A percentile compares a stretch with the other conserved stretches of the same genome.
phyloP scores from a whole-genome alignment of 2,113 vertebrate genomes.

The Phalacrocorax pelagicus region DNA sequence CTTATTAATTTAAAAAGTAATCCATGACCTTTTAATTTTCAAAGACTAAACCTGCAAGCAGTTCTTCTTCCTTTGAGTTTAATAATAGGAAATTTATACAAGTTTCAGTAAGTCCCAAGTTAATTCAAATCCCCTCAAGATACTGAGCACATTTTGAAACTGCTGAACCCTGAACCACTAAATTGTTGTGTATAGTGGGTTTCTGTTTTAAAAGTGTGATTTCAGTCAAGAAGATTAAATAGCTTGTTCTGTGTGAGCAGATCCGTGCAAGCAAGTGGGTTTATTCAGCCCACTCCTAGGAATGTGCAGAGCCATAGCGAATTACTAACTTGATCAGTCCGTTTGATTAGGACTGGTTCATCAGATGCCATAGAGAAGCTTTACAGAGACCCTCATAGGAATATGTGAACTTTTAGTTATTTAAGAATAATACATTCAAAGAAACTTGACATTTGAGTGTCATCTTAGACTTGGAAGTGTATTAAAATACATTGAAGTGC shows the following conservation, averaged over 20 bases:
- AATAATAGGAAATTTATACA: neutral
- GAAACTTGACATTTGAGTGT: neutral
- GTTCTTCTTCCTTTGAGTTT: neutral
- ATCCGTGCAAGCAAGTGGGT: neutral
- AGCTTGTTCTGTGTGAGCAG: neutral
- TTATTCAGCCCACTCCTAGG: neutral
- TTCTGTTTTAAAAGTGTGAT: neutral
- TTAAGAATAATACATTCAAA: neutral
- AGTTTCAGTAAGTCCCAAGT: neutral
- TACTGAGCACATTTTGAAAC: neutral
- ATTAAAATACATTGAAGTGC: neutral
- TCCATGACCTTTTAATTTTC: neutral
- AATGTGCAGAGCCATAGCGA: rapidly evolving
- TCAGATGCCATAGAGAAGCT: neutral
- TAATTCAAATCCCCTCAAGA: neutral
- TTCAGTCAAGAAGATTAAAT: neutral
- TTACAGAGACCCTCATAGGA: neutral
- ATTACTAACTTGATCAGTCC: neutral
- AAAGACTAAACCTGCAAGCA: neutral
- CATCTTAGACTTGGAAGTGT: neutral
- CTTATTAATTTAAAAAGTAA: constrained; percentile 20
- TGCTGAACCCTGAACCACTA: neutral
- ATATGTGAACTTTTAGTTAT: neutral
- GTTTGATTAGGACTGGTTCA: neutral
- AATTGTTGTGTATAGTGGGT: neutral